Base-by-base conservation (phyloP, 2,113 vertebrate species). In the Anolis sagrei region DNA sequence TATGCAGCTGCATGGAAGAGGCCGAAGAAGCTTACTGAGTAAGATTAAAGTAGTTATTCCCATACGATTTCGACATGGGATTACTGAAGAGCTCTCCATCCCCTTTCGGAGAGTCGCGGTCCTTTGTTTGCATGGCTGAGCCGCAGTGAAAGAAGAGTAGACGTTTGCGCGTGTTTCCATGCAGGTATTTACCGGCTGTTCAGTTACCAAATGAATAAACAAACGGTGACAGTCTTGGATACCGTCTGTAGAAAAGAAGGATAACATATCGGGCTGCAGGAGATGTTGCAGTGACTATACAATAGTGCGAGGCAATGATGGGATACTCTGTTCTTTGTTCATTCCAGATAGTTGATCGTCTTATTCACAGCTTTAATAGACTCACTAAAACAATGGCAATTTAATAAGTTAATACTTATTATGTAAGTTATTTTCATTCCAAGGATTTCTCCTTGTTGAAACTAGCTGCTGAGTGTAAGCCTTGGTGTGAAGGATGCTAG, bases 101-200 rank as follows among this genome's bases (percentile, higher is more conserved):
- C 39, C 80, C n/a, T n/a, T 8, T 80, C 44, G 79, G 36, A 77
- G 32, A 61, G 14, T 62, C 58, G 36, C 44, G 66, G 32, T 66
- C 58, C 77, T 86, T 86, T 86, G 84, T 86, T 64, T 61, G 49
- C n/a, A 75, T 62, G 70, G 61, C 21, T 70, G 76, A 70, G 76
- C 75, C 44, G 76, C 83, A 72, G 58, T 81, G 32, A 81, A 81
- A 69, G 64, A 73, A 85, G 68, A 14, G 7, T 62, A 77, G 76
- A 32, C 44, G 44, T 25, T 4, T 73, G 32, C 23, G 25, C 66
- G 6, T 27, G 23, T 66, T 27, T 69, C 62, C 25, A 10, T 19
- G 19, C 8, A 69, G 29, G n/a, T 48, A 18, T 39, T 77, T 80
- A 74, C 39, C 36, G 39, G 23, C 77, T 66, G 27, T 64, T 74